phyloP scores from a whole-genome alignment of 2,888 invertebrate species.

The Ashinkailepas kermadecensis region DNA sequence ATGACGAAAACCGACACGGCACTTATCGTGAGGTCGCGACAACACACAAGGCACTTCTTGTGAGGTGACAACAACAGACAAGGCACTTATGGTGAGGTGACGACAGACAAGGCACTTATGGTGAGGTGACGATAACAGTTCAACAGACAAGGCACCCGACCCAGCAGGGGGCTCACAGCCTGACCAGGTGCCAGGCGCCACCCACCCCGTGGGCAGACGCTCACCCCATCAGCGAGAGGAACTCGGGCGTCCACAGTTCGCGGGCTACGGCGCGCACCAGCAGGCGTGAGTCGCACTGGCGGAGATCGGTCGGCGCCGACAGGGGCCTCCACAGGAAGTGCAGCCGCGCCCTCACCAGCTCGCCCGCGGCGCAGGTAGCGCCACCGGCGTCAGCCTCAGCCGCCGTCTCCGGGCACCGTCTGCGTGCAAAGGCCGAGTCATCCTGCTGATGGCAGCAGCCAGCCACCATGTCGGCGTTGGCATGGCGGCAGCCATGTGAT shows the following conservation, averaged over 20 bases:
- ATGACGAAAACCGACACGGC: too few relatives aligned
- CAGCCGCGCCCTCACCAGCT: background rate
- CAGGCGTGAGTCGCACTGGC: background rate
- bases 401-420: background rate
- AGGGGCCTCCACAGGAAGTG: background rate
- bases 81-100: too few relatives aligned
- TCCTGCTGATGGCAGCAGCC: background rate
- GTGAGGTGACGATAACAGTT: too few relatives aligned
- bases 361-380: background rate
- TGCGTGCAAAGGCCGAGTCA: background rate
- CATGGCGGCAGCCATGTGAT: background rate
- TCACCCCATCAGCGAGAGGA: slow-evolving; percentile 14
- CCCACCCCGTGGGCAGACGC: background rate
- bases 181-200: too few relatives aligned
- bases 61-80: too few relatives aligned
- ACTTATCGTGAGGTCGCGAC: too few relatives aligned
- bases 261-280: background rate
- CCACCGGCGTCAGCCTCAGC: background rate
- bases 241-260: slow-evolving; percentile 9
- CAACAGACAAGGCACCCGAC: too few relatives aligned
- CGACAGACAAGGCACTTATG: too few relatives aligned
- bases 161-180: too few relatives aligned
- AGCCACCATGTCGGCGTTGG: background rate
- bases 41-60: too few relatives aligned
- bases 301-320: background rate